Evolutionary conservation across 2,797 vertebrate species (phyloP), one percentile per base, ranked within the genome.

Genomic region (Typhlichthys eigenmanni): DNA sequence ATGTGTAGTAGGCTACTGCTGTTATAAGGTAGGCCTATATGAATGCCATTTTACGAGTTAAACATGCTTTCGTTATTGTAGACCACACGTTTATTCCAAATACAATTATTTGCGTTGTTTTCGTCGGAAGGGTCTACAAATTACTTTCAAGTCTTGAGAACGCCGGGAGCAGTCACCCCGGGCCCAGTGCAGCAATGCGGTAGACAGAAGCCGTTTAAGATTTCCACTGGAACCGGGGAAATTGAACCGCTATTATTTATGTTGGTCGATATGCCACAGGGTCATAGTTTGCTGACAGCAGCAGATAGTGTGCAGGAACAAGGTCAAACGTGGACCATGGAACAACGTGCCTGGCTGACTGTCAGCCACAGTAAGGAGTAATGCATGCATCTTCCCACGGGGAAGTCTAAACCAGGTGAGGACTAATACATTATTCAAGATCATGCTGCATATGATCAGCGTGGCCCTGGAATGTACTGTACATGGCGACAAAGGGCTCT

Each of bases 351-450:
- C 55, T 48, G 63, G 59, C 56, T 60, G 67, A 19, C 69, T 80
- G 70, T 78, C 78, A 74, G 3, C 74, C 60, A 77, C 81, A 78
- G 74, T 72, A 79, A 71, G 69, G 74, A 62, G 72, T 59, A 55
- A 48, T 69, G 14, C 54, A 58, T 7, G 29, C 64, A 2, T 11
- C 62, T 6, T 62, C 79, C 80, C 79, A 38, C 43, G 69, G 69
- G 80, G 75, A 69, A 38, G 62, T 29, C 59, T 51, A 77, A 76
- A 78, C 70, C 88, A 88, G 87, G 85, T 89, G 85, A 87, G 82
- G 80, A 71, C 48, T 72, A 16, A 83, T 89, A 77, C 88, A 91
- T 90, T 73, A 90, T 91, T 88, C 79, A 91, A 73, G 46, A 58
- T 13, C 78, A 78, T 74, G 84, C 76, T 78, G 89, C 81, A 80